Evolutionary conservation across 2,113 vertebrate species (phyloP), one percentile per base, ranked within the genome.

Genomic region (Leucopsar rothschildi): DNA sequence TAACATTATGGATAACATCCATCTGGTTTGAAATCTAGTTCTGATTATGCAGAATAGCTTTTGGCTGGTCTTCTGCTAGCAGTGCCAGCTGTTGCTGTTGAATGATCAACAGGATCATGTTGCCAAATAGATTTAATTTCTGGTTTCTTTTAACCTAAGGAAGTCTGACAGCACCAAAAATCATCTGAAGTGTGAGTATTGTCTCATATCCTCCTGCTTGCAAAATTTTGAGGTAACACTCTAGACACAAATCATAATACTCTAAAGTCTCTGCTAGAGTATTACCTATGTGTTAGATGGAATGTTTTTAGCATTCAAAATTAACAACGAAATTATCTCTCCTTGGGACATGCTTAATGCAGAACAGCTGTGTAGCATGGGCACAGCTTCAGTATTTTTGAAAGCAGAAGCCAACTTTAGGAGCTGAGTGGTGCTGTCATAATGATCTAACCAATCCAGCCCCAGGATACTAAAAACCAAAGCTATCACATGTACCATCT

Each of bases 21-120:
- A 94, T 93, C 94, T 96, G 90, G 72, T 95, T 94, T 61, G 60
- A 94, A 97, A 94, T 88, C 92, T 53, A 90, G 44, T 88, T 95
- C 71, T 93, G 80, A 95, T 95, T 92, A 93, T 71, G 53, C 80
- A 95, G 82, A 94, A 90, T 52, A 93, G 88, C 82, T 95, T 76
- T 93, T 96, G 94, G 93, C 95, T 96, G 90, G 49, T 83, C 82
- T 78, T 94, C 72, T 64, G 53, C 52, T 83, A 92, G 44, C 72
- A 55, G 40, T 92, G 90, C 93, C 60, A 92, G 94, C 82, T 93
- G 95, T 88, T 96, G 88, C 80, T 94, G n/a, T 81, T 90, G 82
- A 92, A 86, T 42, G 82, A 93, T 93, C 92, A 95, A 57, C 4
- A 3, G 27, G 89, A 95, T 65, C 60, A 17, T 23, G 61, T 29